Conservation (phyloP, 2,888 invertebrate species). For the Meteorus cinctellus region DNA sequence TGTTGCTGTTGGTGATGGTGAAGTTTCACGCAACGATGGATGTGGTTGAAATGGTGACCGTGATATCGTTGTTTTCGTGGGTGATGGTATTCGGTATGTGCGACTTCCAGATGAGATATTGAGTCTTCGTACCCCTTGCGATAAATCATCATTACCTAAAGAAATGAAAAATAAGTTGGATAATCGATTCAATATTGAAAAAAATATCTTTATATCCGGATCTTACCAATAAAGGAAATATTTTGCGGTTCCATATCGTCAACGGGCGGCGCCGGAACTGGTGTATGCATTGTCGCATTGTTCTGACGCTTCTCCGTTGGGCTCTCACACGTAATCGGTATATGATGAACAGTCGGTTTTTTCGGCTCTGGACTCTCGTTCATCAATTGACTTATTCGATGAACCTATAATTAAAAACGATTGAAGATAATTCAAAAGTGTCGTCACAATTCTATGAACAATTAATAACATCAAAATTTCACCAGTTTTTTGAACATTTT, state of each 20-base stretch:
- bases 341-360: conserved; percentile 68
- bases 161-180: background rate
- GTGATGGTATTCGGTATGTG: conserved; percentile 92
- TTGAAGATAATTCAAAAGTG: conserved; percentile 1
- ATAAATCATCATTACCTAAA: conserved; percentile 70
- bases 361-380: conserved; percentile 70
- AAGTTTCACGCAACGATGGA: conserved; percentile 64
- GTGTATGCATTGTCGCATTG: conserved; percentile 74
- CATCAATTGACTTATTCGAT: conserved; percentile 73
- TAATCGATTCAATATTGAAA: conserved; percentile 5
- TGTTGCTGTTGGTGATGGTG: conserved; percentile 73
- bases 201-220: conserved; percentile 3
- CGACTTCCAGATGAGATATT: conserved; percentile 91
- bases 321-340: conserved; percentile 68
- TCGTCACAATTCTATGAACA: background rate
- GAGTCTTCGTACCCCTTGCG: conserved; percentile 83
- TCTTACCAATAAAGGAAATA: conserved; percentile 90
- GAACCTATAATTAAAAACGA: conserved; percentile 60
- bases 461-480: conserved; percentile 24
- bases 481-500: conserved; percentile 53
- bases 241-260: conserved; percentile 96
- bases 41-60: conserved; percentile 82
- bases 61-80: conserved; percentile 83
- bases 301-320: conserved; percentile 67
- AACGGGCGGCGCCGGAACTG: conserved; percentile 80